Evolutionary conservation across 1,140 invertebrate genomes (phyloP), one percentile per base, ranked within the genome.

Genomic region (Cecropterus lyciades): DNA sequence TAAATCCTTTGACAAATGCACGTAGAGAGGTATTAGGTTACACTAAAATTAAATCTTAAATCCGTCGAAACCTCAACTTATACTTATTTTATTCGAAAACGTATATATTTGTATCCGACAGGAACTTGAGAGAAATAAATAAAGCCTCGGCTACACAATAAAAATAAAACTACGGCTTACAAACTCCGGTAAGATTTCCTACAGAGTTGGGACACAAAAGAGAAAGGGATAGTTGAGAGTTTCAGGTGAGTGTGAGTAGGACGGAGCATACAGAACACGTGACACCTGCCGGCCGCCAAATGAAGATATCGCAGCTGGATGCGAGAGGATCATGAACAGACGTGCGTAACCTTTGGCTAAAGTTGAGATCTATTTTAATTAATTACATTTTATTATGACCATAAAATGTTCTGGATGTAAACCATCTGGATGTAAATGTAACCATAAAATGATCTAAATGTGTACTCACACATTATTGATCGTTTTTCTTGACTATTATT

Each of bases 261-360:
- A 84, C 11, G 63, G 15, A 57, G 69, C 15, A 66, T 64, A 46
- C 67, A 57, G 70, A 62, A 72, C 84, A 87, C 87, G 85, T 89
- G 89, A 87, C 89, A 91, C 89, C 87, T 91, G 89, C 89, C 82
- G 81, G 64, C 86, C 77, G 79, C 82, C 85, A 89, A 89, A 91
- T 91, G 87, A 91, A 91, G 89, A 91, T 83, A 89, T 89, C 89
- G 81, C 89, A 89, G 87, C 87, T 91, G 89, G 84, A 89, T 80
- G 73, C 77, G 77, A 82, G 81, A 83, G 79, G 70, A 80, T 74
- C 79, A 72, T 56, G 62, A 63, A 65, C 81, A 84, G 84, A 76
- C 65, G 71, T 78, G 48, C 42, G 63, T 72, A 80, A 84, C 81
- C 70, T 85, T 82, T 45, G 45, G 17, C 20, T 33, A 33, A 24